These are phyloP conservation scores for Drosophila nikananu DNA, from an alignment of 1,140 invertebrate genomes.

Conservation along the genomic window DNA sequence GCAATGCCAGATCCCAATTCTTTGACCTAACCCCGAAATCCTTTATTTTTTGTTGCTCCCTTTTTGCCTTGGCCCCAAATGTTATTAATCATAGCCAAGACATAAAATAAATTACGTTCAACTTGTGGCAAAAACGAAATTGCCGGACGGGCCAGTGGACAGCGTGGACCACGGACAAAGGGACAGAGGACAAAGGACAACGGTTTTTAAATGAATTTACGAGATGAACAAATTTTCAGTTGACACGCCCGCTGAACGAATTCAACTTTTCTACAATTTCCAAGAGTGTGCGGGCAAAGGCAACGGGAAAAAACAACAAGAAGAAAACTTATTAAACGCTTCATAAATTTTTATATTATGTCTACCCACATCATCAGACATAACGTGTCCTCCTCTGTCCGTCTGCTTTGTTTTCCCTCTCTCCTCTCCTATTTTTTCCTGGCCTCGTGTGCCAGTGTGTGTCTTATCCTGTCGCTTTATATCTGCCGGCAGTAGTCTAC, in stretches of 20 bases:
- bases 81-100: constrained; percentile 80
- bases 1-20: constrained; percentile 47
- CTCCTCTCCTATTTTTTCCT: constrained; percentile 13
- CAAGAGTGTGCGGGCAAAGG: constrained; percentile 23
- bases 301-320: constrained; percentile 32
- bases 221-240: constrained; percentile 80
- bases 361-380: constrained; percentile 83
- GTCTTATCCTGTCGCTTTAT: constrained; percentile 78
- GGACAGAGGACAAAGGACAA: constrained; percentile 37
- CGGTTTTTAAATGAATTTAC: constrained; percentile 79
- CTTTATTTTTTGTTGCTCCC: constrained; percentile 49
- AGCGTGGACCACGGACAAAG: constrained; percentile 29
- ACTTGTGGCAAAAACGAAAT: constrained; percentile 68
- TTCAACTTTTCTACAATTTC: constrained; percentile 63
- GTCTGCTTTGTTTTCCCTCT: constrained; percentile 24
- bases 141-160: constrained; percentile 48
- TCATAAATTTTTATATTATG: constrained; percentile 84
- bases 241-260: constrained; percentile 70
- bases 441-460: constrained; percentile 21
- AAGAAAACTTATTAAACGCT: constrained; percentile 84
- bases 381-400: constrained; percentile 64
- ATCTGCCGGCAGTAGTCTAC: constrained; percentile 76
- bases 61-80: constrained; percentile 17
- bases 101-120: constrained; percentile 83
- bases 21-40: constrained; percentile 61